Evolutionary conservation across 1,140 invertebrate species (phyloP), one percentile per base, ranked within the genome.

Genomic region (Venturia canescens): DNA sequence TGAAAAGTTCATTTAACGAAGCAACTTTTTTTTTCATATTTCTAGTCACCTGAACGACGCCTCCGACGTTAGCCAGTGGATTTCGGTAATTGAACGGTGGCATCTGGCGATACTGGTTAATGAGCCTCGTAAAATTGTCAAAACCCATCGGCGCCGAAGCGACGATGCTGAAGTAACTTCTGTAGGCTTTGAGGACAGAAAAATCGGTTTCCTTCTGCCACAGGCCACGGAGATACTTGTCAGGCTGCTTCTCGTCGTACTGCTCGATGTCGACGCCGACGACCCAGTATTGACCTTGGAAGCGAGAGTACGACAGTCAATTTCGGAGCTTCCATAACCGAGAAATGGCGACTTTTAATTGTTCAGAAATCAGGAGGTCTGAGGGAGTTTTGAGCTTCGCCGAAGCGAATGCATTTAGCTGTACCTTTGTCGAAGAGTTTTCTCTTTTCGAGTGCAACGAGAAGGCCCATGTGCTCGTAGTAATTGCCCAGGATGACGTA

Each of bases 401-500:
- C 3, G 13, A 69, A 78, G 0, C 5, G 23, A 80, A 70, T 13
- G 27, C 60, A 9, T 26, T 80, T 26, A n/a, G 69, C 82, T 89
- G 94, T 93, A 95, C 97, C 97, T 82, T 94, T 95, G 80, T 97
- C 94, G 60, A 99, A 94, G 1, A 98, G 93, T 48, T 97, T 95
- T 88, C 95, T 94, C 79, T 97, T 94, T 83, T 98, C 95, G 90
- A 98, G 93, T 21, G 96, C 96, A 53, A 96, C 91, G 93, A 98
- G 94, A 1, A 98, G 91, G 5, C 96, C 97, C 53, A 97, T 93
- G 85, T 97, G 97, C 84, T 98, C 97, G 85, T 96, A 96, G 86
- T 97, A 95, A 86, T 97, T 95, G 5, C 98, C 98, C 78, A 99
- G 94, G 48, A 98, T 95, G 0, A 99, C 94, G 90, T 98, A 99